A percentile compares a stretch with the other conserved stretches of the same genome.
Conservation (phyloP, 92 coral and sea anemone species). For the Palythoa grandiflora region DNA sequence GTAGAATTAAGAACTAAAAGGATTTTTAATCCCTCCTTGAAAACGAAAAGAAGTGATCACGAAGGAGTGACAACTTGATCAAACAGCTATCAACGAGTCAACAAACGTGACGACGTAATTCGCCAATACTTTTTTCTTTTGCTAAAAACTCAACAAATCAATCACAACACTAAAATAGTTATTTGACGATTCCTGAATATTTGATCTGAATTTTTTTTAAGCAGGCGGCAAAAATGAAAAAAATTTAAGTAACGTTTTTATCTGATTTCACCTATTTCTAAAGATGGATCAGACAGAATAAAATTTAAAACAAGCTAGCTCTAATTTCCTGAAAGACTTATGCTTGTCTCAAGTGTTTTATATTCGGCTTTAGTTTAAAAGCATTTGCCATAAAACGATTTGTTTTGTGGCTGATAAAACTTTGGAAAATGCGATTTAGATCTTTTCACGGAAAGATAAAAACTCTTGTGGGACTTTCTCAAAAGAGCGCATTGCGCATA, state of each 20-base stretch:
- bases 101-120: not conserved
- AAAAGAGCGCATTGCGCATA: too few species aligned
- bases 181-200: not conserved
- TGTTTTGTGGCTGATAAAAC: not conserved
- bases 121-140: not conserved
- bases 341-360: not conserved
- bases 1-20: not conserved
- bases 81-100: not conserved
- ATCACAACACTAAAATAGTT: not conserved
- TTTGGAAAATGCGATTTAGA: too few species aligned
- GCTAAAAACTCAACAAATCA: not conserved
- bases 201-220: too few species aligned
- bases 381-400: constrained; percentile 5
- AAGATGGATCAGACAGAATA: not conserved
- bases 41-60: too few species aligned
- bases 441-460: too few species aligned
- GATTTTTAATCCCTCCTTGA: not conserved
- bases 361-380: not conserved
- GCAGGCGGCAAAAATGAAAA: not conserved
- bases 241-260: not conserved
- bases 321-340: not conserved
- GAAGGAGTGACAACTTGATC: not conserved
- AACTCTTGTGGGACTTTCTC: too few species aligned
- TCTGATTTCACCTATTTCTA: not conserved
- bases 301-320: not conserved